Evolutionary conservation across 2,888 invertebrate species (phyloP).

Genomic region (Caradrina kadenii): DNA sequence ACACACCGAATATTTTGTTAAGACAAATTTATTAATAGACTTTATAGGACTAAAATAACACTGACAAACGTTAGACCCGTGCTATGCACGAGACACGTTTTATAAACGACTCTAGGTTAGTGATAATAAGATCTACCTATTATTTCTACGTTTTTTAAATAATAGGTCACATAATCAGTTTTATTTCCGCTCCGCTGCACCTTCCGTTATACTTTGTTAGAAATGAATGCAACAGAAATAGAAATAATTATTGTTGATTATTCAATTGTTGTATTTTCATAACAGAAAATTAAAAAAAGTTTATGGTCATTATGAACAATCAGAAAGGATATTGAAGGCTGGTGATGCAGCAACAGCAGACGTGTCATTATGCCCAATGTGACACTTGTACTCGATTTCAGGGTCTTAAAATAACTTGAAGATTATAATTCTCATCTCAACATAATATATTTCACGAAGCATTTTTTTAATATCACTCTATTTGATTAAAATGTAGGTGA

Average conservation of each 20-base stretch:
- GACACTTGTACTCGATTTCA: conserved; percentile 28
- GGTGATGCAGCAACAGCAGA: background rate
- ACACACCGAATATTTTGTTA: conserved; percentile 73
- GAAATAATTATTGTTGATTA: conserved; percentile 28
- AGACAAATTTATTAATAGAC: conserved; percentile 86
- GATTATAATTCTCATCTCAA: conserved; percentile 29
- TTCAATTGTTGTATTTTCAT: conserved; percentile 12
- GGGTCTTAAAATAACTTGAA: conserved; percentile 37
- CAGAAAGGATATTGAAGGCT: background rate
- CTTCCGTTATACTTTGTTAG: conserved; percentile 21
- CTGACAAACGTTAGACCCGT: conserved; percentile 80
- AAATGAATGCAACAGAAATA: conserved; percentile 13
- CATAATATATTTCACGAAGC: background rate
- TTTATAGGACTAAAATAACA: conserved; percentile 81
- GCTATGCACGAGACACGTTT: conserved; percentile 74
- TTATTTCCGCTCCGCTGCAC: conserved; percentile 16
- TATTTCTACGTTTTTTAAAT: conserved; percentile 23
- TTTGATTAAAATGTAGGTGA: conserved; percentile 33
- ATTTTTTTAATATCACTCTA: conserved; percentile 13
- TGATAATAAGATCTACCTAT: conserved; percentile 16
- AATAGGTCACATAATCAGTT: conserved; percentile 26
- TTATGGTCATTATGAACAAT: background rate
- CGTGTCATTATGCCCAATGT: conserved; percentile 1
- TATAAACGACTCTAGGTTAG: conserved; percentile 44
- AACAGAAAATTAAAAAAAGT: background rate